A percentile compares a stretch with the other conserved stretches of the same genome.
phyloP scores from a whole-genome alignment of 2,113 vertebrate species.

The Trematocara macrostoma region DNA sequence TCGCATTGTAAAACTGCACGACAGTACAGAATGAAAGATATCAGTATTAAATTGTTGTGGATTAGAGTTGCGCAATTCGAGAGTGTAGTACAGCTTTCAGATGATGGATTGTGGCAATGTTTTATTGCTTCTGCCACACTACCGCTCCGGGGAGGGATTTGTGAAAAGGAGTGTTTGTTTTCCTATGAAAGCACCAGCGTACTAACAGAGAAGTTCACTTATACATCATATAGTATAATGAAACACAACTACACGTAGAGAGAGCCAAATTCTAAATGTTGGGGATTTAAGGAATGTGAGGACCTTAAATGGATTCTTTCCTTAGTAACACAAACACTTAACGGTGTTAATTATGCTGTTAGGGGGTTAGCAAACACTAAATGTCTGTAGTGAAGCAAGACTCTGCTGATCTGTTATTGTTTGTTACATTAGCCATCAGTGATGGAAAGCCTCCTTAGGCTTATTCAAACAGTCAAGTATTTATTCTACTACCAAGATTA shows the following conservation, averaged over 20 bases:
- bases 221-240: neutral
- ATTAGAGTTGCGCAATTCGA: neutral
- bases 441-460: neutral
- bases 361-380: neutral
- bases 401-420: neutral
- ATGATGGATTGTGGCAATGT: neutral
- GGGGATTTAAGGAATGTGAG: neutral
- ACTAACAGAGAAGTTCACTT: neutral
- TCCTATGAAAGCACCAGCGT: neutral
- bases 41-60: neutral
- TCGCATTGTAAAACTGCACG: neutral
- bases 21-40: neutral
- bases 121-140: neutral
- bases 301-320: neutral
- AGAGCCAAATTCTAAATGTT: neutral
- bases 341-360: neutral
- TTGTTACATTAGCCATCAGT: neutral
- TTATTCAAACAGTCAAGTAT: conserved; percentile 3
- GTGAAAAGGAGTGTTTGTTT: conserved; percentile 8
- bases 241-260: neutral
- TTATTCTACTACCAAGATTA: neutral
- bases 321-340: conserved; percentile 7
- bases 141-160: neutral
- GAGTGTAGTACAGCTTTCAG: neutral
- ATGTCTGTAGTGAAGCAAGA: neutral